phyloP scores from a whole-genome alignment of 2,797 vertebrate species.

The Epinephelus malabaricus region DNA sequence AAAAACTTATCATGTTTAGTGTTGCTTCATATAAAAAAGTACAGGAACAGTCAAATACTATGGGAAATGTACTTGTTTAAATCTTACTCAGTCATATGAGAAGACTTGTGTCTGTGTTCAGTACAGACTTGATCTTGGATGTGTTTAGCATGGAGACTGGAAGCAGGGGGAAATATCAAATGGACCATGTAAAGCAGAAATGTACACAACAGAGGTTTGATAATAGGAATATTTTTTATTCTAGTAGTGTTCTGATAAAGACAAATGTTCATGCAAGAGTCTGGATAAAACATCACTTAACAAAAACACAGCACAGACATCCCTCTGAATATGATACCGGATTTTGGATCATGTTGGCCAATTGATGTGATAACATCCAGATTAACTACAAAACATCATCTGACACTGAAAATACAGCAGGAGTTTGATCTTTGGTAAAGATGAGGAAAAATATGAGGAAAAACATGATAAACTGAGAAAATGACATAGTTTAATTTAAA shows the following conservation, averaged over 20 bases:
- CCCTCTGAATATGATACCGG: constrained; percentile 46
- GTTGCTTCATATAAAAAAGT: too few species aligned
- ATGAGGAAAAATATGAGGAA: constrained; percentile 42
- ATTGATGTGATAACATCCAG: constrained; percentile 15
- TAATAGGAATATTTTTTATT: constrained; percentile 62
- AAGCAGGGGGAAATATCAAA: background rate
- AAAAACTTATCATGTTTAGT: too few species aligned
- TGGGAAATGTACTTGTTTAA: too few species aligned
- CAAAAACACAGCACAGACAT: constrained; percentile 55
- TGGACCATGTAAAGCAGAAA: background rate
- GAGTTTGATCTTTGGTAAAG: constrained; percentile 76
- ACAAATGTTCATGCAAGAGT: constrained; percentile 80
- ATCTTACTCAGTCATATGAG: too few species aligned
- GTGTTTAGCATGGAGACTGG: background rate
- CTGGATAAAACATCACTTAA: constrained; percentile 65
- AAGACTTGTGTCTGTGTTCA: background rate
- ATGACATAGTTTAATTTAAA: constrained; percentile 53
- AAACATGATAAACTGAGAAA: constrained; percentile 29
- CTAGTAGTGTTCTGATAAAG: constrained; percentile 68
- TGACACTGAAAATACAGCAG: constrained; percentile 54
- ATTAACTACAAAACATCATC: constrained; percentile 43
- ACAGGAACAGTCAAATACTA: too few species aligned
- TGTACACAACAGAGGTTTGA: constrained; percentile 22
- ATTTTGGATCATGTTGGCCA: constrained; percentile 27
- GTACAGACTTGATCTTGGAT: background rate